Evolutionary conservation across 2,888 invertebrate genomes (phyloP).

Genomic region (Nomada flava): DNA sequence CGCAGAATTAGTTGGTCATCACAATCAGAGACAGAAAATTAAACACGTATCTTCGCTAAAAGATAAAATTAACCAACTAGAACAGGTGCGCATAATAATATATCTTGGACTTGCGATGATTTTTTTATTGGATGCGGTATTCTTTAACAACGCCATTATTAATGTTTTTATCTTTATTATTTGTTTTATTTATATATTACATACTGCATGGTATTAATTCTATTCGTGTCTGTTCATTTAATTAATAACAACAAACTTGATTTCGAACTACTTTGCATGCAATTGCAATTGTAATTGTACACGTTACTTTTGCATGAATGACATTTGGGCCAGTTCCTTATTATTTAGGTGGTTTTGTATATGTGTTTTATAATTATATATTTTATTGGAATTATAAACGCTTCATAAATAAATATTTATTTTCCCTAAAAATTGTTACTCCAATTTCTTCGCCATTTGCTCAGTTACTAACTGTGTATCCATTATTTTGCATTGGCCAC

Average conservation of each 20-base stretch:
- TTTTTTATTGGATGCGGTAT: constrained; percentile 70
- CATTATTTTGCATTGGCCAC: background rate
- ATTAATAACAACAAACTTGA: too few species aligned
- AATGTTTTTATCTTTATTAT: constrained; percentile 18
- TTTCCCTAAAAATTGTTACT: background rate
- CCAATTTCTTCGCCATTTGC: background rate
- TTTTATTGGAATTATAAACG: background rate
- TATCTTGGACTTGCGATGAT: constrained; percentile 66
- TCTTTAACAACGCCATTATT: constrained; percentile 31
- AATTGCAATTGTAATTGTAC: background rate
- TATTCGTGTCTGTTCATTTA: background rate
- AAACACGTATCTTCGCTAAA: constrained; percentile 85
- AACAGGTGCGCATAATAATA: constrained; percentile 82
- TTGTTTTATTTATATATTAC: background rate
- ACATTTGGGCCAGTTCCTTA: background rate
- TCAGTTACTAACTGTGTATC: background rate
- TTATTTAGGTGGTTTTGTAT: background rate
- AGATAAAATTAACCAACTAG: constrained; percentile 83
- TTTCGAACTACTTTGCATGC: background rate
- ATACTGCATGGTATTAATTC: background rate
- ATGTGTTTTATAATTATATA: background rate
- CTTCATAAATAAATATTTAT: constrained; percentile 8
- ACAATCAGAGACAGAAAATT: constrained; percentile 88
- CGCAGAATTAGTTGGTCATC: constrained; percentile 87
- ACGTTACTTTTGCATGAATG: too few species aligned